These are phyloP conservation scores for Apotomis turbidana DNA, from an alignment of 2,888 invertebrate species.

Conservation along the genomic window DNA sequence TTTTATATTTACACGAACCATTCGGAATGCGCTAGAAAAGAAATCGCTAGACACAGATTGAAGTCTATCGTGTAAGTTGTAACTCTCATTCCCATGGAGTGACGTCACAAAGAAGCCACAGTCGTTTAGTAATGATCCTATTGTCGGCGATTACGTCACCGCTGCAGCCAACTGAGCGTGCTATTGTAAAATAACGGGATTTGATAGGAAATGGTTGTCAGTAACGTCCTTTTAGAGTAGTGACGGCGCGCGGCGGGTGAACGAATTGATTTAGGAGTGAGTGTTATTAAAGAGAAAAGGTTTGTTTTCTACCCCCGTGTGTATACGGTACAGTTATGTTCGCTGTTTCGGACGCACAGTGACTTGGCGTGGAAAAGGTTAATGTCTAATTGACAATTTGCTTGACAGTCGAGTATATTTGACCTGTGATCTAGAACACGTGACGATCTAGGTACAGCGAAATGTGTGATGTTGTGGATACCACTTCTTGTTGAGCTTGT, in stretches of 20 bases:
- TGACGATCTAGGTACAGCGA: too few relatives aligned
- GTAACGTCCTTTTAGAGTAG: neutral
- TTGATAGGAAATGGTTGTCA: neutral
- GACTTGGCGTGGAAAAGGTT: too few relatives aligned
- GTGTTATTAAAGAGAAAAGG: neutral
- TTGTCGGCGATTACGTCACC: conserved; percentile 28
- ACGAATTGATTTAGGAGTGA: neutral
- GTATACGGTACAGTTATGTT: too few relatives aligned
- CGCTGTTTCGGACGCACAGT: too few relatives aligned
- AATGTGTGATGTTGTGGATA: too few relatives aligned
- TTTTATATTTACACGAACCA: too few relatives aligned
- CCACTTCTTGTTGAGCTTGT: too few relatives aligned
- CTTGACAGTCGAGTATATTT: too few relatives aligned
- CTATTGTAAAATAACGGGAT: neutral
- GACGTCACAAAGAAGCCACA: conserved; percentile 27
- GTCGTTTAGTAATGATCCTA: conserved; percentile 14
- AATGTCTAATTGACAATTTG: too few relatives aligned
- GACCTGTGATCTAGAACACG: too few relatives aligned
- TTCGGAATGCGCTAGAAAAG: too few relatives aligned
- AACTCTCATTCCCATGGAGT: conserved; percentile 11
- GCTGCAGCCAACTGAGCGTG: neutral
- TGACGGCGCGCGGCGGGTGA: neutral
- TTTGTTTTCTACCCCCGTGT: neutral
- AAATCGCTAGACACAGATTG: too few relatives aligned
- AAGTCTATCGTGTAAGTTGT: neutral